Conservation (phyloP, 2,113 vertebrate species). For the Coracopsis vasa region DNA sequence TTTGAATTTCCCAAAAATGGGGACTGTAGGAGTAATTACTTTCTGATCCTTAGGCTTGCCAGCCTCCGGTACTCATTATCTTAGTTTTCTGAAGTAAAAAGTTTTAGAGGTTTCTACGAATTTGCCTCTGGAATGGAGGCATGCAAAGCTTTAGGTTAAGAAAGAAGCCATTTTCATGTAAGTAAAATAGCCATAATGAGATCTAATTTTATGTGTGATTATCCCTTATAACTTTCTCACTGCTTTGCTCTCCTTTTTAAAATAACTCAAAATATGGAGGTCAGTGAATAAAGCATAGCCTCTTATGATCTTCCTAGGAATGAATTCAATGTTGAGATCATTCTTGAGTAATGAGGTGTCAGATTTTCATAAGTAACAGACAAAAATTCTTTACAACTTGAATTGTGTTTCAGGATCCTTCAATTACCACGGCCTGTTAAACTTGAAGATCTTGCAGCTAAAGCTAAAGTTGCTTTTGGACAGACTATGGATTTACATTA, state of each 20-base stretch:
- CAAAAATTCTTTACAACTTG: not conserved
- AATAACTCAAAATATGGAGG: not conserved
- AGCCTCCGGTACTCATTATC: not conserved
- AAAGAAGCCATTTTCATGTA: not conserved
- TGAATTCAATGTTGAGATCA: not conserved
- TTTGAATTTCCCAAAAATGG: not conserved
- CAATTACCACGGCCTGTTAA: slow-evolving; percentile 93
- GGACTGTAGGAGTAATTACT: not conserved
- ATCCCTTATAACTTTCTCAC: not conserved
- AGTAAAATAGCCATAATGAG: not conserved
- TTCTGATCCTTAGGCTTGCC: not conserved
- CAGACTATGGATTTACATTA: slow-evolving; percentile 97
- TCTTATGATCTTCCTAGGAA: not conserved
- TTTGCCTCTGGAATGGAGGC: not conserved
- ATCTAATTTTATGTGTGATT: not conserved
- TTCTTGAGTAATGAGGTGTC: not conserved
- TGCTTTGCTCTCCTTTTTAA: not conserved
- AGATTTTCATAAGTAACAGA: not conserved
- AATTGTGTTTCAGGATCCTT: slow-evolving; percentile 84
- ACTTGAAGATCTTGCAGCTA: slow-evolving; percentile 89
- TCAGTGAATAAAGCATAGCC: not conserved
- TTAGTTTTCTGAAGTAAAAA: not conserved
- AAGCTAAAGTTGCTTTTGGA: slow-evolving; percentile 95
- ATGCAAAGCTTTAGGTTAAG: not conserved
- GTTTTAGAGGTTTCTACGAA: not conserved